Conservation (phyloP, 2,797 vertebrate genomes). For the Sphenodon punctatus region DNA sequence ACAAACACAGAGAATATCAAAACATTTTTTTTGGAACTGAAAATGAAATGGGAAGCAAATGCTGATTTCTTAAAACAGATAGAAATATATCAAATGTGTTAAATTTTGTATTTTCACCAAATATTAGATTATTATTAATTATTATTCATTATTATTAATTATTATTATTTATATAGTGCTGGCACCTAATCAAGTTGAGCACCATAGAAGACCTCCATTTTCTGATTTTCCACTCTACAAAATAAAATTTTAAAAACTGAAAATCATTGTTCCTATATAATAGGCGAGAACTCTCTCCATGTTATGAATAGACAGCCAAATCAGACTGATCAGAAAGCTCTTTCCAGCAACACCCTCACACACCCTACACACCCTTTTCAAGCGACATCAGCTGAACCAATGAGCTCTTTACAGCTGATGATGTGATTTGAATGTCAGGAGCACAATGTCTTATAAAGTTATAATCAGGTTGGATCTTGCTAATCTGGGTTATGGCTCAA, state of each 20-base stretch:
- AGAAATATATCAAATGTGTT: too few relatives aligned
- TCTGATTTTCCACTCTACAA: constrained; percentile 15
- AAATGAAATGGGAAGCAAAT: too few relatives aligned
- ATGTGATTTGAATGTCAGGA: constrained; percentile 21
- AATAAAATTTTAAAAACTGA: constrained; percentile 29
- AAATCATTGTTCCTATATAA: constrained; percentile 21
- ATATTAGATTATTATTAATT: too few relatives aligned
- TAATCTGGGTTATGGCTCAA: constrained; percentile 76
- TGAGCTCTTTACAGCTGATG: neutral
- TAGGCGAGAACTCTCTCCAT: constrained; percentile 7
- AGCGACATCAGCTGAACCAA: neutral
- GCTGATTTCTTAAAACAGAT: too few relatives aligned
- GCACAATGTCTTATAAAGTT: constrained; percentile 65
- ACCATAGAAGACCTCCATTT: neutral
- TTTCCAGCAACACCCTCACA: too few relatives aligned
- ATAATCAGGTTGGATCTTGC: constrained; percentile 70
- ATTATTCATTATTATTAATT: too few relatives aligned
- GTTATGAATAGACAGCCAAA: neutral
- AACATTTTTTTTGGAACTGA: too few relatives aligned
- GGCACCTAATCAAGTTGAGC: too few relatives aligned
- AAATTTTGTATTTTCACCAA: too few relatives aligned
- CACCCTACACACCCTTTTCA: constrained; percentile 24
- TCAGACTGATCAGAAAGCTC: constrained; percentile 37
- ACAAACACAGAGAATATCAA: too few relatives aligned
- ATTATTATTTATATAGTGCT: too few relatives aligned